A percentile compares a stretch with the other conserved stretches of the same genome.
Evolutionary conservation across 2,113 vertebrate genomes (phyloP).

Genomic region (Albula glossodonta): DNA sequence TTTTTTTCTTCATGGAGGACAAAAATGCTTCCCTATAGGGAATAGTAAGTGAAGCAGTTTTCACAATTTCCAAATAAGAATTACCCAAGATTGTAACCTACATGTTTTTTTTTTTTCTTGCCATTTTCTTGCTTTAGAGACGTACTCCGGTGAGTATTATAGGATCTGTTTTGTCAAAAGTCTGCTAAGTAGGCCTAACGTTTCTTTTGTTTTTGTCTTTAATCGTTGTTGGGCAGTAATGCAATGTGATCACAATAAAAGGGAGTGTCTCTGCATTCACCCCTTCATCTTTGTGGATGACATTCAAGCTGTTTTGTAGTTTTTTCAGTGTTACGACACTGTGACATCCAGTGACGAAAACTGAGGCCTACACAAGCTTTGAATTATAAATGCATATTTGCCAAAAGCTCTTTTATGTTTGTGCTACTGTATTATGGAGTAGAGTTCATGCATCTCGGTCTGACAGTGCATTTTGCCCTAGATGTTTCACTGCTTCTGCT

Average conservation of each 20-base stretch:
- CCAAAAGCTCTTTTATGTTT: neutral
- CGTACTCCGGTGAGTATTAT: conserved; percentile 2
- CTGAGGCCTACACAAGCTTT: conserved; percentile 1
- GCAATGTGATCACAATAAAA: neutral
- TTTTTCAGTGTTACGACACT: neutral
- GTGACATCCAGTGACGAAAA: neutral
- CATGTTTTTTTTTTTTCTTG: neutral
- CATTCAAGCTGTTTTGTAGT: neutral
- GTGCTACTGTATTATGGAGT: neutral
- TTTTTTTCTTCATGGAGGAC: conserved; percentile 37
- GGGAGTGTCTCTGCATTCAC: neutral
- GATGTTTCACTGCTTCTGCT: neutral
- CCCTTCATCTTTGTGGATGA: neutral
- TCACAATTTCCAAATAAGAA: conserved; percentile 9
- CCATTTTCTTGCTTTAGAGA: neutral
- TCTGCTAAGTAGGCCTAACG: neutral
- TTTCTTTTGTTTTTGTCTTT: neutral
- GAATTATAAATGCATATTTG: neutral
- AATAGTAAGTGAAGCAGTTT: conserved; percentile 47
- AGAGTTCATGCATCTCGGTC: neutral
- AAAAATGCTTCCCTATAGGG: conserved; percentile 51
- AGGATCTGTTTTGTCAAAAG: neutral
- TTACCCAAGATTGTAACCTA: conserved; percentile 2
- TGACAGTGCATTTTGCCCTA: neutral
- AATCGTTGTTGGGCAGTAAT: neutral